A percentile compares a stretch with the other conserved stretches of the same genome.
phyloP scores from a whole-genome alignment of 2,797 vertebrate genomes.

The Parotocinclus haroldoi region DNA sequence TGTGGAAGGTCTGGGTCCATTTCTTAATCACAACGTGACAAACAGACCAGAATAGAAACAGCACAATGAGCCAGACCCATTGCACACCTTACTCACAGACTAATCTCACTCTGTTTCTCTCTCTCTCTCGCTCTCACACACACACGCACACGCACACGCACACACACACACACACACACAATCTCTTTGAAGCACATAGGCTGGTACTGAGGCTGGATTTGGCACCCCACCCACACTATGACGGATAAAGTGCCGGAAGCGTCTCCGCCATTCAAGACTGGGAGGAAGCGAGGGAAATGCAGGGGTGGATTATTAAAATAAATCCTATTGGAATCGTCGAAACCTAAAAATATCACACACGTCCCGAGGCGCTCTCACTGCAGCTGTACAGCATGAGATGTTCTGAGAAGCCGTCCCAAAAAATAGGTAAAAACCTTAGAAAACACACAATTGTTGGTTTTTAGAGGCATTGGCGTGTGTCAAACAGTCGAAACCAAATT shows the following conservation, averaged over 20 bases:
- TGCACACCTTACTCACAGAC: conserved; percentile 7
- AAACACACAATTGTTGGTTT: too few relatives aligned
- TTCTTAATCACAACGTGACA: conserved; percentile 7
- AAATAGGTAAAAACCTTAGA: not conserved
- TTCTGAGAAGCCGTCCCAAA: not conserved
- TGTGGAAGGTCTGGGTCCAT: not conserved
- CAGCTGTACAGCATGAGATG: conserved; percentile 8
- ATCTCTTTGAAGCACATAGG: conserved; percentile 8
- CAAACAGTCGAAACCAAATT: too few relatives aligned
- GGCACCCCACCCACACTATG: conserved; percentile 38
- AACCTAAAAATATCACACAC: conserved; percentile 8
- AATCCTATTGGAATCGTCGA: conserved; percentile 20
- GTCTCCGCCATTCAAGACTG: conserved; percentile 5
- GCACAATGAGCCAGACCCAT: conserved; percentile 11
- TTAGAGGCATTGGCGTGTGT: too few relatives aligned
- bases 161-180: not conserved
- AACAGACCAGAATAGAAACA: conserved; percentile 34
- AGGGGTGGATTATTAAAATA: conserved; percentile 29
- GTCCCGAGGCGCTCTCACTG: not conserved
- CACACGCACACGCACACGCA: too few relatives aligned
- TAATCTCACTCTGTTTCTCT: too few relatives aligned
- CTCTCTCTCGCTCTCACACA: too few relatives aligned
- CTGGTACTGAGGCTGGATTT: conserved; percentile 34
- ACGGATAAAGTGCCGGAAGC: not conserved
- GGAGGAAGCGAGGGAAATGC: conserved; percentile 9